Base-by-base conservation (phyloP, 2,888 invertebrate genomes). In the Brachycybe producta region DNA sequence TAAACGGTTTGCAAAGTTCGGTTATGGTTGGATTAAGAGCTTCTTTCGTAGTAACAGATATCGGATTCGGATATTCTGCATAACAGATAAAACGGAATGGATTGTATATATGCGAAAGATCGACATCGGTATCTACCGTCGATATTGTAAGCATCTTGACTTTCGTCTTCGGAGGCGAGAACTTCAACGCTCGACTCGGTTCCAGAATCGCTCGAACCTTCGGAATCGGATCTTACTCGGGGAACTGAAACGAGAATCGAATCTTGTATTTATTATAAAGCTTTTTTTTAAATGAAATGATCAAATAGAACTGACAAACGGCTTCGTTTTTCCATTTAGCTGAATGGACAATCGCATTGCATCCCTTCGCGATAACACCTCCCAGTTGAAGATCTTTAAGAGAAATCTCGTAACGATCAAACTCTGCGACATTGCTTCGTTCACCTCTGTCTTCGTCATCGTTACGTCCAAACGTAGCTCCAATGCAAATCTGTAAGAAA, bases 311-410 rank as follows among this genome's bases (percentile, higher is more conserved):
- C n/a, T n/a, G 35, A 24, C 34, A 34, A 21, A 26, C 19, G 21
- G 5, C 35, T 32, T 21, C 32, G 35, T 17, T 46, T 36, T 35
- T 46, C 45, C 75, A 68, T 51, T 73, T 72, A 1, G 82, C 82
- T 3, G 79, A 75, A 65, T 85, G 84, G 1, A 87, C 84, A 26
- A 82, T 84, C 24, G 83, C 85, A 56, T 80, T 82, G 62, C 83
- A 80, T 15, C 86, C 86, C 65, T 85, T 83, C 5, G 80, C 83
- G 57, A 87, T 79, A 2, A 77, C 72, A 30, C 21, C 30, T 26
- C 41, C 42, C 28, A 49, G 26, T 34, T 52, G 49, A 17, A 48
- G 28, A 38, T 46, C 36, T 28, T 40, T 28, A 24, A 51, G 24
- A 19, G 46, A 46, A 23, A 45, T 11, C 11, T 8, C 7, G 11